Base-by-base conservation (phyloP, 1,140 invertebrate genomes). In the Zaprionus tsacasi region DNA sequence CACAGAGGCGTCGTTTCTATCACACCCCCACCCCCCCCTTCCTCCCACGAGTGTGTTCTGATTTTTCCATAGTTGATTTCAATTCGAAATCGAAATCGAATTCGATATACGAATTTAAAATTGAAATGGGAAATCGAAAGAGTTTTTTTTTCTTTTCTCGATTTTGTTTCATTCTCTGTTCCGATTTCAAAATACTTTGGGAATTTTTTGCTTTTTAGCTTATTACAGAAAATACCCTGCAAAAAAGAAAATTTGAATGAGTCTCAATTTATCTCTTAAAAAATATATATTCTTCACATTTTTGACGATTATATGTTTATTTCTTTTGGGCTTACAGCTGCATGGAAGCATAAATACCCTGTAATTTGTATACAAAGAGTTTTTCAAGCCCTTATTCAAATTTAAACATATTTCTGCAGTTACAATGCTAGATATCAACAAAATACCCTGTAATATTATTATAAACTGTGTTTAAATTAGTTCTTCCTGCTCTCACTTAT, bases 71-170 rank as follows among this genome's bases (percentile, higher is more conserved):
- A 43, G 58, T 50, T 63, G 71, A 70, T 74, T 74, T 74, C 66
- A 69, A 61, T 63, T 69, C 52, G 43, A 74, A 61, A 35, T 56
- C 48, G 45, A 38, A 73, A 54, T 58, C 38, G 63, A 64, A 70
- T 65, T 76, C 65, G 61, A 66, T 61, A 75, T 78, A 65, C 48
- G 60, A 38, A 73, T 54, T 66, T 43, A 40, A 65, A 70, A 76
- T 76, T 76, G 70, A 66, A 76, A 78, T 77, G 64, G 56, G 55
- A 76, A 76, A 60, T 60, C 59, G 59, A 38, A 69, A 64, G 52
- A 60, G 63, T 77, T 77, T 72, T 73, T 21, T 21, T 21, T 73
- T 21, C 2, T 21, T 21, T 21, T 21, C 1, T 73, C 75, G 64
- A 68, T 1, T 48, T 48, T 57, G 33, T 57, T 59, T 71, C 78